Evolutionary conservation across 2,888 invertebrate species (phyloP).

Genomic region (Nomada ruficornis): DNA sequence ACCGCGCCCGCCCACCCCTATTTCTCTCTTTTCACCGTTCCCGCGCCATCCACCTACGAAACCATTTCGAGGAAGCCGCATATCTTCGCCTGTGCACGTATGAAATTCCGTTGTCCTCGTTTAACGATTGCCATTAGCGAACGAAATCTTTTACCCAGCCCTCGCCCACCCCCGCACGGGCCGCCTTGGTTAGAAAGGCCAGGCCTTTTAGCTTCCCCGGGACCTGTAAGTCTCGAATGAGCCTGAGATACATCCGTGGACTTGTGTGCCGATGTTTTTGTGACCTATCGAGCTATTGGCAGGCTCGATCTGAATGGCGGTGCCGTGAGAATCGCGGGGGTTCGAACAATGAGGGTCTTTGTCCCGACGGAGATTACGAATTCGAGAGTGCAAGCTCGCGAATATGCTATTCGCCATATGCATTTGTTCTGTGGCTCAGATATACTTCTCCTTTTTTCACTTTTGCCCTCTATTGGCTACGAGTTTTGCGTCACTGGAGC

Average conservation of each 20-base stretch:
- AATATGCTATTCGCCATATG: neutral
- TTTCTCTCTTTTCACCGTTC: slow-evolving; percentile 42
- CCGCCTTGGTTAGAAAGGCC: slow-evolving; percentile 1
- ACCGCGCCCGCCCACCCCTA: neutral
- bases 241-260: slow-evolving; percentile 43
- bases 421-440: slow-evolving; percentile 16
- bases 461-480: neutral
- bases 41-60: slow-evolving; percentile 39
- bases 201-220: neutral
- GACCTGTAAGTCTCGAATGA: slow-evolving; percentile 44
- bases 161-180: neutral
- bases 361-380: slow-evolving; percentile 49
- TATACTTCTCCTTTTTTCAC: neutral
- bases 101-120: slow-evolving; percentile 65
- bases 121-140: slow-evolving; percentile 64
- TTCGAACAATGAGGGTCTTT: slow-evolving; percentile 36
- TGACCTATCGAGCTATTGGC: slow-evolving; percentile 52
- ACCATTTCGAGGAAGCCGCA: slow-evolving; percentile 35
- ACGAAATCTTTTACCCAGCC: slow-evolving; percentile 52
- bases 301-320: slow-evolving; percentile 47
- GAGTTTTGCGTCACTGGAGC: slow-evolving; percentile 17
- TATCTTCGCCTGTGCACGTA: slow-evolving; percentile 48
- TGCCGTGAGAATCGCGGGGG: slow-evolving; percentile 46
- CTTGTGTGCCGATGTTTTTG: slow-evolving; percentile 19
- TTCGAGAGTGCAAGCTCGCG: slow-evolving; percentile 43